phyloP scores from a whole-genome alignment of 2,113 vertebrate species.

The Rhinichthys klamathensis region DNA sequence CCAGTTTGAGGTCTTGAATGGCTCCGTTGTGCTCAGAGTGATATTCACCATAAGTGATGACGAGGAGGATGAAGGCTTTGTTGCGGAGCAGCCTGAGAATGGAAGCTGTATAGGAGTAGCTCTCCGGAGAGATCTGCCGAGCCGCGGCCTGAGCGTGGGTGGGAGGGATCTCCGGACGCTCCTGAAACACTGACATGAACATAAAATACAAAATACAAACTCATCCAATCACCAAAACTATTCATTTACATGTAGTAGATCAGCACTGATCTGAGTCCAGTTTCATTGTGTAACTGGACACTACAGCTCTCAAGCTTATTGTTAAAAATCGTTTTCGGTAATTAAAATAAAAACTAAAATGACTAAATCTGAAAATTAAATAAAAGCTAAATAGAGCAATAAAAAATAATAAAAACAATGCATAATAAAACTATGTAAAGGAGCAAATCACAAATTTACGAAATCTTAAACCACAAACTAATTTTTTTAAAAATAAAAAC shows the following conservation, averaged over 20 bases:
- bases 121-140: conserved; percentile 64
- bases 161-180: conserved; percentile 85
- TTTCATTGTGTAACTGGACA: not conserved
- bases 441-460: not conserved
- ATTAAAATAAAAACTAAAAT: not conserved
- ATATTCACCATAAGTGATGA: conserved; percentile 87
- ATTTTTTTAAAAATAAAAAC: not conserved
- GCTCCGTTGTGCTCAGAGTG: not conserved
- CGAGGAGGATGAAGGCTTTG: conserved; percentile 86
- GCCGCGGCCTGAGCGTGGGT: conserved; percentile 85
- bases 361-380: not conserved
- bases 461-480: not conserved
- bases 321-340: no score
- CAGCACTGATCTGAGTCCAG: not conserved
- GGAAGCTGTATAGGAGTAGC: conserved; percentile 84
- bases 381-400: not conserved
- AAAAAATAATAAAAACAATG: not conserved
- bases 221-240: not conserved
- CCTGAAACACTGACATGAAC: conserved; percentile 85
- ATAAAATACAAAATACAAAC: not conserved
- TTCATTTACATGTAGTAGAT: not conserved
- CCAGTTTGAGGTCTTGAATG: conserved; percentile 8
- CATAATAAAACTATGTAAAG: not conserved
- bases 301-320: not conserved
- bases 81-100: conserved; percentile 84